Evolutionary conservation across 2,888 invertebrate genomes (phyloP).

Genomic region (Cremastinae sp.): DNA sequence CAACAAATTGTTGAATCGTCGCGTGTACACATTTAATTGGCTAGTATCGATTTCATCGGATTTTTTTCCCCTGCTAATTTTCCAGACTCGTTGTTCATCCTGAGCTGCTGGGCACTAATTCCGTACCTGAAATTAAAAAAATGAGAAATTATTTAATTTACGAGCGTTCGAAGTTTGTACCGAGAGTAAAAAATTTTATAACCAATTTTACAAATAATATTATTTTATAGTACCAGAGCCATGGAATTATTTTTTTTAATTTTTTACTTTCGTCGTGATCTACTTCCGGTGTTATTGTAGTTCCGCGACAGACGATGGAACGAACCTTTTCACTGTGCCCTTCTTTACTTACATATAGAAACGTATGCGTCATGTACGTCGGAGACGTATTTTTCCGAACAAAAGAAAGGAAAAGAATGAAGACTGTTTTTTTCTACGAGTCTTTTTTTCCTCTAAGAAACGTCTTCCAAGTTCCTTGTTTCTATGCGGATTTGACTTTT

Average conservation of each 20-base stretch:
- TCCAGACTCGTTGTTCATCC: conserved; percentile 44
- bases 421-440: not conserved
- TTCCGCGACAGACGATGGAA: conserved; percentile 19
- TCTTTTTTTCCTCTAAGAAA: not conserved
- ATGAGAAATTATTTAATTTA: conserved; percentile 33
- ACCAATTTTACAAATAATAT: no score
- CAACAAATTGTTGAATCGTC: conserved; percentile 52
- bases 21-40: conserved; percentile 54
- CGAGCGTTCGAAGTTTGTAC: not conserved
- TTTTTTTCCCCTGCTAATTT: conserved; percentile 16
- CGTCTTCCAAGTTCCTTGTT: not conserved
- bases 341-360: not conserved
- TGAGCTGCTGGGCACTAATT: conserved; percentile 73
- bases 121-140: conserved; percentile 71
- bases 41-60: conserved; percentile 43
- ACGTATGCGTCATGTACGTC: conserved; percentile 15
- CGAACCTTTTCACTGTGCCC: conserved; percentile 42
- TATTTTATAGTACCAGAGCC: no score
- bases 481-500: not conserved
- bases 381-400: conserved; percentile 28
- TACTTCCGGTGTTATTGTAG: not conserved
- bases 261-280: not conserved
- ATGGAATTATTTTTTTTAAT: not conserved
- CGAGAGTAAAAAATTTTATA: no score
- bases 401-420: conserved; percentile 29